Conservation (phyloP, 2,888 invertebrate genomes). For the Andrena dorsata region DNA sequence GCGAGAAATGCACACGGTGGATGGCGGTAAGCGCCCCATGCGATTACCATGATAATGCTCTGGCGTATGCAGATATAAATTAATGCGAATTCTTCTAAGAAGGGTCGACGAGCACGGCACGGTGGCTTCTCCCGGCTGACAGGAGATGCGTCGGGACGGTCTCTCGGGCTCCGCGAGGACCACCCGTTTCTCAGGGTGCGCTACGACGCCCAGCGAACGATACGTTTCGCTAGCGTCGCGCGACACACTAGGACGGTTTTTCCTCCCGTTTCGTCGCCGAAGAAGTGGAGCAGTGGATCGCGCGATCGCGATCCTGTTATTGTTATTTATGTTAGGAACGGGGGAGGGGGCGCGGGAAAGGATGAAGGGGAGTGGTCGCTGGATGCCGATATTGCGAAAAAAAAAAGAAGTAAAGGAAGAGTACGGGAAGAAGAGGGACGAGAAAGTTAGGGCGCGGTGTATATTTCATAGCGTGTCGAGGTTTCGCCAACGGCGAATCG, state of each 20-base stretch:
- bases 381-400: conserved; percentile 19
- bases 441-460: conserved; percentile 31
- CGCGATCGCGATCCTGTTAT: conserved; percentile 9
- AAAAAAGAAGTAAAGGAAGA: background rate
- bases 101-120: conserved; percentile 77
- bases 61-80: conserved; percentile 83
- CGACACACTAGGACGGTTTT: background rate
- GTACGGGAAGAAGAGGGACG: conserved; percentile 4
- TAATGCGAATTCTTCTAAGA: conserved; percentile 83
- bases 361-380: background rate
- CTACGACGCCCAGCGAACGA: conserved; percentile 8
- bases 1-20: conserved; percentile 74
- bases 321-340: conserved; percentile 38
- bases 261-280: background rate
- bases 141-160: conserved; percentile 74
- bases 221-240: conserved; percentile 12
- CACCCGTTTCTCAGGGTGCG: conserved; percentile 32
- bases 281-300: conserved; percentile 7
- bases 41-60: conserved; percentile 83
- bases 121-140: conserved; percentile 67
- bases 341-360: background rate
- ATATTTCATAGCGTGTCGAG: conserved; percentile 35
- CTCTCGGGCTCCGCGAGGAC: conserved; percentile 41
- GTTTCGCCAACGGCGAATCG: conserved; percentile 34
- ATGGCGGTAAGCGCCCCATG: conserved; percentile 59